Evolutionary conservation across 2,797 vertebrate species (phyloP).

Genomic region (Poecilia picta): DNA sequence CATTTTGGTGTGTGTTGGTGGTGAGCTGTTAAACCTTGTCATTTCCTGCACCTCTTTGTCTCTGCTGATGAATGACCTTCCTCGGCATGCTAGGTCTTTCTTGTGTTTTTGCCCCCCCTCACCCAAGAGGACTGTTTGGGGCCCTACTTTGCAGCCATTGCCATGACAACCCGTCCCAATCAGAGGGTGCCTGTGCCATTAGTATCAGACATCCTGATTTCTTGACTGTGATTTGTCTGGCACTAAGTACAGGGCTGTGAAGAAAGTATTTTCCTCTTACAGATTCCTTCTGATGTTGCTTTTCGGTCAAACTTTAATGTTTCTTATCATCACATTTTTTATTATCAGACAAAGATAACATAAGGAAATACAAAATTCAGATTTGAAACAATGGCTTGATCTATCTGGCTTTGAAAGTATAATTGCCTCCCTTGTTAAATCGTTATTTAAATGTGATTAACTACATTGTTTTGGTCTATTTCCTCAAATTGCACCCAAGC

Average conservation of each 20-base stretch:
- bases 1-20: slow-evolving; percentile 47
- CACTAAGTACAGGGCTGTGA: slow-evolving; percentile 38
- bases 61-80: slow-evolving; percentile 78
- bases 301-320: not conserved
- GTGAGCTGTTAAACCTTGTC: slow-evolving; percentile 74
- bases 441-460: not conserved
- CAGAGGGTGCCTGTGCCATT: slow-evolving; percentile 63
- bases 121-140: slow-evolving; percentile 55
- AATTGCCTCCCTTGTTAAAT: not conserved
- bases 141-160: slow-evolving; percentile 66
- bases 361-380: not conserved
- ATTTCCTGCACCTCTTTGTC: slow-evolving; percentile 79
- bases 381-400: not conserved
- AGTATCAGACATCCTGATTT: slow-evolving; percentile 68
- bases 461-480: not conserved
- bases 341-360: not conserved
- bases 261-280: not conserved
- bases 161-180: slow-evolving; percentile 74
- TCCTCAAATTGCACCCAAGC: not conserved
- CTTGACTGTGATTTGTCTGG: slow-evolving; percentile 68
- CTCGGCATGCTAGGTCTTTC: slow-evolving; percentile 61
- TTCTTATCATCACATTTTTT: not conserved
- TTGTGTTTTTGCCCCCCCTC: slow-evolving; percentile 28
- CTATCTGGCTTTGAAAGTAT: not conserved
- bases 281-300: not conserved